Base-by-base conservation (phyloP, 2,113 vertebrate species). In the Phocoena sinus region DNA sequence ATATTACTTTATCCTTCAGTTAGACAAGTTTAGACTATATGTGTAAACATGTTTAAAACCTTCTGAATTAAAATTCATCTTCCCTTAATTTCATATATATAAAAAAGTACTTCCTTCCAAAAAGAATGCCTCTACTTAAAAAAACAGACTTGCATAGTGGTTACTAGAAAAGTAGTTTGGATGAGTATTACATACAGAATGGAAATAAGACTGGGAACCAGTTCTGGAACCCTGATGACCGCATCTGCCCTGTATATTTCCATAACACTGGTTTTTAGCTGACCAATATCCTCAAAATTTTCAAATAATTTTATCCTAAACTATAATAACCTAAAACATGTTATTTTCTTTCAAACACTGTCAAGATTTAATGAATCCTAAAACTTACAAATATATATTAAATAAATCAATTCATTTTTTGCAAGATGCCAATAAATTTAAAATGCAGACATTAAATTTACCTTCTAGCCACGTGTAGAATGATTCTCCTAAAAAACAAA, bases 391-490 rank as follows among this genome's bases (percentile, higher is more conserved):
- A 73, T 88, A 89, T 6, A 50, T 71, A 81, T 33, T 80, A 41
- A 89, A 68, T 63, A 81, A 87, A 38, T 91, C 23, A 60, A 20
- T 41, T 71, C 23, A 53, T 74, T 94, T 95, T 89, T 81, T 67
- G 71, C 1, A 92, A 73, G 71, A 87, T 80, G 17, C n/a, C 58
- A 92, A 33, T 82, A 82, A 31, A 28, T 74, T 81, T 87, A 87
- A 91, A 96, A 84, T 20, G 36, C 28, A 89, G 8, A 92, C 15
- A 80, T 86, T 56, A 97, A 85, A 38, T 96, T 99, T 99, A 99
- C 99, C 99, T 99, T 99, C 99, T 31, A 99, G 99, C 99, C 99
- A 99, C 0, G 98, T 99, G 98, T 99, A 99, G 98, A 99, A 99
- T 83, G 99, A 99, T 97, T 99, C 99, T 96, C 99, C 99, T 95